Evolutionary conservation across 1,140 invertebrate genomes (phyloP).

Genomic region (Teleopsis dalmanni): DNA sequence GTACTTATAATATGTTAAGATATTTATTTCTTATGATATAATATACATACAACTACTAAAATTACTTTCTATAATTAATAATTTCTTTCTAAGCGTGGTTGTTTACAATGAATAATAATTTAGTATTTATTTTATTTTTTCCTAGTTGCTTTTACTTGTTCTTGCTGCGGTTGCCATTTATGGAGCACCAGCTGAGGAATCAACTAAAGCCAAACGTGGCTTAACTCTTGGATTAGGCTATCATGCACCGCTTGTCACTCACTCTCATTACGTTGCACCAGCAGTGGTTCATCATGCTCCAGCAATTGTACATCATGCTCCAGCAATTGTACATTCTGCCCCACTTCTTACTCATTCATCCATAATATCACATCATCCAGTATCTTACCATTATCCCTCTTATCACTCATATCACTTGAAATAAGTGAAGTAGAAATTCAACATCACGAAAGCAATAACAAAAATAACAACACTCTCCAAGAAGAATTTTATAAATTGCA

Average conservation of each 20-base stretch:
- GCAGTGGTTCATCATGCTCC: slow-evolving; percentile 32
- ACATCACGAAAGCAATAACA: not conserved
- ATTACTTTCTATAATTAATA: too few species aligned
- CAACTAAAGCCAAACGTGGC: slow-evolving; percentile 33
- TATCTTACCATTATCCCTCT: slow-evolving; percentile 25
- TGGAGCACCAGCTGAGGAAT: slow-evolving; percentile 27
- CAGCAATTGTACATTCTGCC: slow-evolving; percentile 13
- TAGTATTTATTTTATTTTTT: too few species aligned
- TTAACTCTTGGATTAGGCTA: slow-evolving; percentile 30
- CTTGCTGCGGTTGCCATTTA: slow-evolving; percentile 23
- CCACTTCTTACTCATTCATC: slow-evolving; percentile 13
- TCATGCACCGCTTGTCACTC: slow-evolving; percentile 33
- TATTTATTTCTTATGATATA: too few species aligned
- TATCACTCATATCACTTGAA: too few species aligned
- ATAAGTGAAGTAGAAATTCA: not conserved
- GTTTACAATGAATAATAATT: too few species aligned
- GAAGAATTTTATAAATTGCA: too few species aligned
- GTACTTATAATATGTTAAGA: too few species aligned
- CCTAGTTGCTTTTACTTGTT: slow-evolving; percentile 21
- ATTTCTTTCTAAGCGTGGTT: too few species aligned
- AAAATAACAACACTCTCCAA: not conserved
- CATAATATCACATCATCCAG: slow-evolving; percentile 25
- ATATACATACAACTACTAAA: too few species aligned
- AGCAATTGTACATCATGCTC: slow-evolving; percentile 14
- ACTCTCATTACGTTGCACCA: slow-evolving; percentile 30